Conservation (phyloP, 1,140 invertebrate species). For the Calycopis cecrops region DNA sequence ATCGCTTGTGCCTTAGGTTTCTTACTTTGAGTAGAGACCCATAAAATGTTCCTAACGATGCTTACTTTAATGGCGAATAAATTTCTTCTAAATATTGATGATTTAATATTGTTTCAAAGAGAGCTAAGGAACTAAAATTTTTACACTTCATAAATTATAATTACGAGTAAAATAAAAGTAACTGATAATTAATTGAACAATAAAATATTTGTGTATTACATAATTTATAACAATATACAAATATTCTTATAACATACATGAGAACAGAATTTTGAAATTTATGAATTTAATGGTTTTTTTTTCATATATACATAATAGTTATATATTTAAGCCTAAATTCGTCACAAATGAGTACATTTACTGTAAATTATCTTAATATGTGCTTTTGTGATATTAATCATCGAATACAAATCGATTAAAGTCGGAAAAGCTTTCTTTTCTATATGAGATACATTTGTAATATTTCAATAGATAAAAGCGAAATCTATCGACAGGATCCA, state of each 20-base stretch:
- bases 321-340: conserved; percentile 23
- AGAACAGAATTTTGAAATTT: conserved; percentile 43
- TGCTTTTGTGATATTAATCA: neutral
- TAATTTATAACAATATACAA: conserved; percentile 59
- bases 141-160: conserved; percentile 53
- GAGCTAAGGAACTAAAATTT: conserved; percentile 60
- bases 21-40: conserved; percentile 6
- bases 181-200: conserved; percentile 13
- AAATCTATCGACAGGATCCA: neutral
- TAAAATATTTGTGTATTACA: conserved; percentile 25
- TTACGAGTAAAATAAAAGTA: conserved; percentile 34
- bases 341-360: conserved; percentile 18
- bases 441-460: neutral
- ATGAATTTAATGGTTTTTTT: conserved; percentile 31
- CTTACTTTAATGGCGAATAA: conserved; percentile 23
- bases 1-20: too few relatives aligned
- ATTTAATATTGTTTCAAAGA: conserved; percentile 46
- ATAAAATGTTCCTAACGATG: conserved; percentile 11
- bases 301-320: conserved; percentile 67
- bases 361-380: neutral
- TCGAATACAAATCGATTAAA: neutral
- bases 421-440: too few relatives aligned
- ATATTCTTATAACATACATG: conserved; percentile 48
- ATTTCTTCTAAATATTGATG: conserved; percentile 30
- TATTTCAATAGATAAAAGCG: conserved; percentile 1